Evolutionary conservation across 30 jellyfish, hydroid and myxozoan genomes (phyloP).

Genomic region (Clytia hemisphaerica): DNA sequence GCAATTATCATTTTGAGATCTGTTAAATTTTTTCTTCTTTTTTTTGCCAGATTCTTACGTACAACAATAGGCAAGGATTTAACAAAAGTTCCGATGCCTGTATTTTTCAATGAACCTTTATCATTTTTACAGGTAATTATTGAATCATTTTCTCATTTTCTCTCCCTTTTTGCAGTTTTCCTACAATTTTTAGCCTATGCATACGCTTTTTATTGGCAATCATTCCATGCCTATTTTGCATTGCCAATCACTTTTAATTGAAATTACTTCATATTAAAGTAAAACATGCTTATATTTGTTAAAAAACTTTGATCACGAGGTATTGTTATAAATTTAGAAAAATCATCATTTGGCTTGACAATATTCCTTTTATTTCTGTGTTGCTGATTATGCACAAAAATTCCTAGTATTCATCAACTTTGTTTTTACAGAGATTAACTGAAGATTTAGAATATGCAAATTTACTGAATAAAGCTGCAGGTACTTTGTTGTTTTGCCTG

Average conservation of each 20-base stretch:
- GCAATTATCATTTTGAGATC: not conserved
- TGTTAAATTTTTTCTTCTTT: not conserved
- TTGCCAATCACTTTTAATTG: no score
- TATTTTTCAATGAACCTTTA: constrained; percentile 79
- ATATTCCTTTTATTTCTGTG: not conserved
- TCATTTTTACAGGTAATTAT: constrained; percentile 83
- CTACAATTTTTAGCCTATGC: no score
- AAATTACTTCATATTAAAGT: no score
- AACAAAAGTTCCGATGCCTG: constrained; percentile 91
- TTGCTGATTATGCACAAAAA: no score
- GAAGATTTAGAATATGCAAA: constrained; percentile 87
- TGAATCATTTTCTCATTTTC: no score
- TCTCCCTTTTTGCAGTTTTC: no score
- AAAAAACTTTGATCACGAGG: no score
- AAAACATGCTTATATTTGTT: no score
- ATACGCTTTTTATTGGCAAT: no score
- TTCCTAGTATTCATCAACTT: not conserved
- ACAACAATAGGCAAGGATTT: constrained; percentile 89
- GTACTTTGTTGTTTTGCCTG: constrained; percentile 14
- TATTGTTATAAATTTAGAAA: no score
- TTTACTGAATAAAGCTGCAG: constrained; percentile 69
- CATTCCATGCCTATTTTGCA: no score
- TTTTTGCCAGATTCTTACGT: constrained; percentile 50
- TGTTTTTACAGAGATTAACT: constrained; percentile 59
- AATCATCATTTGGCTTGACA: not conserved